Conservation (phyloP, 37 sponge, comb jelly and placozoan species). For the Aplysina aerophoba region DNA sequence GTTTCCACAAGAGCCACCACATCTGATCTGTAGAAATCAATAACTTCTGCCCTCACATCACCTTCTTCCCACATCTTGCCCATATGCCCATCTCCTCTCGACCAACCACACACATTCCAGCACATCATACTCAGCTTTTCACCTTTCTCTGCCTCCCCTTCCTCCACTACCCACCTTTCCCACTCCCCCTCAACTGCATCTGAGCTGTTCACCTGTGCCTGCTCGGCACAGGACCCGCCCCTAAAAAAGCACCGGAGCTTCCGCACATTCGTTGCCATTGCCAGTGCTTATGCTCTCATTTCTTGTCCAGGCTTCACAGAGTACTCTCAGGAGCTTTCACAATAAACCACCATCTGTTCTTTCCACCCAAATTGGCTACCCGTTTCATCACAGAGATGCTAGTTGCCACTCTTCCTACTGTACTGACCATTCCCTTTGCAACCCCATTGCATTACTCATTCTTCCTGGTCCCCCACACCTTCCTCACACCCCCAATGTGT, state of each 20-base stretch:
- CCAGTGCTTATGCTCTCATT: neutral
- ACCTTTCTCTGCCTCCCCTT: neutral
- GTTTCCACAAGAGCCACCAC: neutral
- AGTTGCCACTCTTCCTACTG: neutral
- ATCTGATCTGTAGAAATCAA: slow-evolving; percentile 4
- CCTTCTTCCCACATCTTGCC: neutral
- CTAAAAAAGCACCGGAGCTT: neutral
- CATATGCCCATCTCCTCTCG: neutral
- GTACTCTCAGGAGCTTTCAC: neutral
- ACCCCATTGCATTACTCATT: neutral
- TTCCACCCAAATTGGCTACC: neutral
- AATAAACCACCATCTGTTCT: neutral
- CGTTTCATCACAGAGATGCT: neutral
- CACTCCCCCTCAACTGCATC: neutral
- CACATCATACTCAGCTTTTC: slow-evolving; percentile 32
- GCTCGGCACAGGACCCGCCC: neutral
- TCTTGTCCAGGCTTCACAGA: neutral
- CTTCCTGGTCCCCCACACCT: neutral
- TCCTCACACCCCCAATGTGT: neutral
- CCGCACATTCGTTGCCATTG: neutral
- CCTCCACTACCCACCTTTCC: neutral
- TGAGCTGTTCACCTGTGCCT: neutral
- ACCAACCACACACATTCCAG: slow-evolving; percentile 15
- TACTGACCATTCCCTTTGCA: neutral
- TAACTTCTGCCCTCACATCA: neutral